phyloP scores from a whole-genome alignment of 35 echinoderm and acorn worm species.

The Lytechinus pictus region DNA sequence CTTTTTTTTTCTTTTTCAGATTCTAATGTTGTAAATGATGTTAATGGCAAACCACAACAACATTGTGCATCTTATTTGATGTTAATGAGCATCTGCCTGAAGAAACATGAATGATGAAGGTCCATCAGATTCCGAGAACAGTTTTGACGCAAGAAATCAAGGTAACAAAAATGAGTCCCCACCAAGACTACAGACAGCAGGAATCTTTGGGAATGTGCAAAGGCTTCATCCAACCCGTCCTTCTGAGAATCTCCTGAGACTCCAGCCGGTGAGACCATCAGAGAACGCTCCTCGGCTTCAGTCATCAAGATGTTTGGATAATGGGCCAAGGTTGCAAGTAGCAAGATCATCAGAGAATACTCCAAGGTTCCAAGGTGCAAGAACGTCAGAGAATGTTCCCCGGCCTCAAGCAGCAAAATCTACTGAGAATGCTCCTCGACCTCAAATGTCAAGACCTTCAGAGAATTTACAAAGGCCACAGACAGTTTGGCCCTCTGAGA shows the following conservation, averaged over 20 bases:
- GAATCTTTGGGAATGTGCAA: neutral
- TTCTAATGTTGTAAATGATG: neutral
- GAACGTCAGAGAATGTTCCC: neutral
- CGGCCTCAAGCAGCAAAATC: conserved; percentile 8
- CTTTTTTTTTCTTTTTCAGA: neutral
- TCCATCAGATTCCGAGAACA: conserved; percentile 13
- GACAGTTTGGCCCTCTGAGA: conserved; percentile 27
- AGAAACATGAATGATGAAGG: conserved; percentile 28
- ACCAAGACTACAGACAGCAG: neutral
- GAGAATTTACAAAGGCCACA: conserved; percentile 44
- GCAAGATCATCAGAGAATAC: conserved; percentile 50
- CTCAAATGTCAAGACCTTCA: conserved; percentile 6
- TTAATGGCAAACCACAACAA: neutral
- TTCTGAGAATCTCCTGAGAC: neutral
- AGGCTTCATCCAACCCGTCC: neutral
- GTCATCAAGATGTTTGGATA: conserved; percentile 37
- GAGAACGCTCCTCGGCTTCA: conserved; percentile 33
- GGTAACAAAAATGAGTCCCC: neutral
- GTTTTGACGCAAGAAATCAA: neutral
- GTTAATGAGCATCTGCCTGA: neutral
- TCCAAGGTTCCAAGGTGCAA: neutral
- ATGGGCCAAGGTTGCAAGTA: conserved; percentile 18
- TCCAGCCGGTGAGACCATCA: neutral
- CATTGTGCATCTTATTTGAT: neutral
- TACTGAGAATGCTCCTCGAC: conserved; percentile 46